These are phyloP conservation scores for Sinonovacula constricta DNA, from an alignment of 1,140 invertebrate genomes.

Conservation along the genomic window DNA sequence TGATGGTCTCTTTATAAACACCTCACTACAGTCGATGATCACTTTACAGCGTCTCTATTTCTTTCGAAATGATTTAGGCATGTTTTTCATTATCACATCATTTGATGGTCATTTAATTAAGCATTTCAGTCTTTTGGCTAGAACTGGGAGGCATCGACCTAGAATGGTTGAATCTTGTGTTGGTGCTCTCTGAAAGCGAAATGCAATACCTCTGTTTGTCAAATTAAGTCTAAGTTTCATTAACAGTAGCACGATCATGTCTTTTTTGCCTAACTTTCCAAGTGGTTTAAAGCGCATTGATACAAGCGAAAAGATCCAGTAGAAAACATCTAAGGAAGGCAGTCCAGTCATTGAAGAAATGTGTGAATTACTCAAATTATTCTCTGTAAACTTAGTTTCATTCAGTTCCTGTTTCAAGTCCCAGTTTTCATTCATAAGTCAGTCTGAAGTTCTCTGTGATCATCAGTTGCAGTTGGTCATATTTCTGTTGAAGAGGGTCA, in stretches of 20 bases:
- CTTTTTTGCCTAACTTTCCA: not conserved
- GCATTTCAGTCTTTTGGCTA: too few relatives aligned
- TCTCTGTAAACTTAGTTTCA: conserved; percentile 7
- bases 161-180: too few relatives aligned
- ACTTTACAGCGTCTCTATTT: not conserved
- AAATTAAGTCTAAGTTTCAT: conserved; percentile 14
- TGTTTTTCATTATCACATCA: too few relatives aligned
- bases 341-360: not conserved
- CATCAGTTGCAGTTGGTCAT: not conserved
- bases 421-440: conserved; percentile 1
- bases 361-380: not conserved
- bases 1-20: conserved; percentile 1
- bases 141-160: not conserved
- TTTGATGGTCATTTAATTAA: too few relatives aligned
- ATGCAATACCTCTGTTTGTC: not conserved
- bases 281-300: not conserved
- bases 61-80: too few relatives aligned
- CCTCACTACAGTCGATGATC: conserved; percentile 29
- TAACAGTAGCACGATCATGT: conserved; percentile 1
- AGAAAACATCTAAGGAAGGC: not conserved
- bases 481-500: conserved; percentile 1
- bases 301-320: not conserved
- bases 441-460: not conserved
- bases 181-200: not conserved
- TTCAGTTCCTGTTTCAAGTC: not conserved